These are phyloP conservation scores for Nipponacmea schrenckii DNA, from an alignment of 2,888 invertebrate genomes.

Conservation along the genomic window DNA sequence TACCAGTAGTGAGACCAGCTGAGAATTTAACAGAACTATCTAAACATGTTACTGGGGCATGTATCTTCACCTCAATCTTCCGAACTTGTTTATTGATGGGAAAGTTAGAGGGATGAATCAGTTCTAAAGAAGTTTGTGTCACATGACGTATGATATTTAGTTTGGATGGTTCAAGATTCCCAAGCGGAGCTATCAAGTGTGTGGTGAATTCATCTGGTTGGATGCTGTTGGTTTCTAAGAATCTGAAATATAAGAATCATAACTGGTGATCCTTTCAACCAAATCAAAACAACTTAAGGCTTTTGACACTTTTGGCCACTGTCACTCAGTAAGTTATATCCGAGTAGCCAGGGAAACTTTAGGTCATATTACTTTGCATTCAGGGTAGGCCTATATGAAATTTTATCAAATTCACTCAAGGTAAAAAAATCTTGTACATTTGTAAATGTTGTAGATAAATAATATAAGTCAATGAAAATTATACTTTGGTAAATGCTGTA, in stretches of 20 bases:
- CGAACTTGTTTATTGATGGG: slow-evolving; percentile 46
- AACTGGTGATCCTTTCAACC: no score
- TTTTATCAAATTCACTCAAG: no score
- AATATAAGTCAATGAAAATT: no score
- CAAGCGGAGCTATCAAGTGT: slow-evolving; percentile 78
- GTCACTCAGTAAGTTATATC: no score
- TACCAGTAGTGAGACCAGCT: slow-evolving; percentile 88
- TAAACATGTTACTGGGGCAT: slow-evolving; percentile 83
- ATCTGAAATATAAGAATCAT: slow-evolving; percentile 47
- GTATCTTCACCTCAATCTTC: slow-evolving; percentile 72
- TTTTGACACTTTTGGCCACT: no score
- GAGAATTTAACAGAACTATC: slow-evolving; percentile 89
- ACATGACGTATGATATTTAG: slow-evolving; percentile 48
- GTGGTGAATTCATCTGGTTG: slow-evolving; percentile 84
- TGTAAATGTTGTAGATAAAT: no score
- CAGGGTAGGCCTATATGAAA: no score
- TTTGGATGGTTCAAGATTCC: slow-evolving; percentile 50
- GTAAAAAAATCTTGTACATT: no score
- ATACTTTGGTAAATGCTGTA: no score
- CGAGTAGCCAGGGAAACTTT: no score
- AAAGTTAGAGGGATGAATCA: slow-evolving; percentile 41
- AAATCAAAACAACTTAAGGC: no score
- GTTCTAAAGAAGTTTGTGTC: slow-evolving; percentile 49
- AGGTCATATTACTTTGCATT: no score
- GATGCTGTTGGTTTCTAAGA: slow-evolving; percentile 71